Evolutionary conservation across 1,140 invertebrate species (phyloP).

Genomic region (Mamestra configurata): DNA sequence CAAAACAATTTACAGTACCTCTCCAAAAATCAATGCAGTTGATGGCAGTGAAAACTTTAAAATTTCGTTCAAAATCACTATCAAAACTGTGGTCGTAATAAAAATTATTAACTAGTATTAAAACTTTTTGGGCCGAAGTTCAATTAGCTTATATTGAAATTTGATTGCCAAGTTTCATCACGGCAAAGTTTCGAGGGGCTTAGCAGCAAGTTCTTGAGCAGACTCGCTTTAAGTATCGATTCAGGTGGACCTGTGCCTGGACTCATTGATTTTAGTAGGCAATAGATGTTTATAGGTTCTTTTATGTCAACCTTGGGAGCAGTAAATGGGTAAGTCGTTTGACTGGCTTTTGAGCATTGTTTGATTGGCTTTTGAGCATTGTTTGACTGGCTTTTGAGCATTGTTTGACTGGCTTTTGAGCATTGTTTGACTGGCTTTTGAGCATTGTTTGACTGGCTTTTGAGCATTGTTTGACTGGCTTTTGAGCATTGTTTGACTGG

Average conservation of each 20-base stretch:
- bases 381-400: no score
- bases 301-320: neutral
- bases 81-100: neutral
- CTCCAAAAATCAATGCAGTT: no score
- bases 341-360: neutral
- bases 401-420: no score
- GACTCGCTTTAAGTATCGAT: slow-evolving; percentile 32
- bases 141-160: slow-evolving; percentile 82
- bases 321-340: neutral
- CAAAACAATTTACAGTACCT: no score
- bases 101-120: slow-evolving; percentile 44
- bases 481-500: no score
- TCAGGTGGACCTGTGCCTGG: slow-evolving; percentile 15
- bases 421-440: no score
- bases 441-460: no score
- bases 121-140: slow-evolving; percentile 64
- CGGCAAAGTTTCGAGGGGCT: slow-evolving; percentile 75
- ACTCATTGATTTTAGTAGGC: slow-evolving; percentile 25
- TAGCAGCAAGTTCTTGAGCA: slow-evolving; percentile 49
- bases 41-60: no score
- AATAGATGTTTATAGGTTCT: slow-evolving; percentile 1
- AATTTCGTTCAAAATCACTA: slow-evolving; percentile 9
- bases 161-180: slow-evolving; percentile 76
- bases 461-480: no score
- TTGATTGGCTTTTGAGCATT: no score